Percentiles rank a stretch among this genome's conserved stretches.
These are phyloP conservation scores for Rhysida immarginata DNA, from an alignment of 1,140 invertebrate species.

Conservation along the genomic window DNA sequence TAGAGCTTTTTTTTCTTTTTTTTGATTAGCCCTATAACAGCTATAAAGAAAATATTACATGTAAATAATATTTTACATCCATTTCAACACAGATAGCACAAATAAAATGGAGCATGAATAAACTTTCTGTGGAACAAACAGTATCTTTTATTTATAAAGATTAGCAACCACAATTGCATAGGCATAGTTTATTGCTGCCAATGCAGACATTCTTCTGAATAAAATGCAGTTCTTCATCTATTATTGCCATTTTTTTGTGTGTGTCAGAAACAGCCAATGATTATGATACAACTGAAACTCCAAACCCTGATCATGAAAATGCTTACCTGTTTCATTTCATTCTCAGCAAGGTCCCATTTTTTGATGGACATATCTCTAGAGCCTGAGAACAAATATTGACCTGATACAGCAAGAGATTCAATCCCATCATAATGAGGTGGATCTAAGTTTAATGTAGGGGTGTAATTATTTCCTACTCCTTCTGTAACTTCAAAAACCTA, in stretches of 20 bases:
- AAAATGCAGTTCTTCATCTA: not conserved
- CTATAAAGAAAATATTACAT: no score
- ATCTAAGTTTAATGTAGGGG: slow-evolving; percentile 52
- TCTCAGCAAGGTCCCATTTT: slow-evolving; percentile 59
- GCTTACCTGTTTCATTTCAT: slow-evolving; percentile 47
- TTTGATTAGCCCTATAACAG: no score
- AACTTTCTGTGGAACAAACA: no score
- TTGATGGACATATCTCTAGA: slow-evolving; percentile 78
- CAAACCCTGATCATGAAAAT: no score
- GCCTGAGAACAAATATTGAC: slow-evolving; percentile 57
- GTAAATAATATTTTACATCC: no score
- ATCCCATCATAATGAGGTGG: slow-evolving; percentile 87
- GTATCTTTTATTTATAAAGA: no score
- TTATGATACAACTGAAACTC: no score
- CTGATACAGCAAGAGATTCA: slow-evolving; percentile 52
- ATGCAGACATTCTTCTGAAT: not conserved
- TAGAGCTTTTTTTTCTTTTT: no score
- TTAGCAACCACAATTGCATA: not conserved
- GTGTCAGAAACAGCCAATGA: no score
- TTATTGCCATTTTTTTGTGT: no score
- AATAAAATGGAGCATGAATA: no score
- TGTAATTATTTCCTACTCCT: slow-evolving; percentile 37
- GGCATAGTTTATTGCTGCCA: not conserved
- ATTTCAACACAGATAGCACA: no score
- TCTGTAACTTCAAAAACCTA: slow-evolving; percentile 45